Evolutionary conservation across 1,140 invertebrate genomes (phyloP), one percentile per base, ranked within the genome.

Genomic region (Meloidogyne floridensis): DNA sequence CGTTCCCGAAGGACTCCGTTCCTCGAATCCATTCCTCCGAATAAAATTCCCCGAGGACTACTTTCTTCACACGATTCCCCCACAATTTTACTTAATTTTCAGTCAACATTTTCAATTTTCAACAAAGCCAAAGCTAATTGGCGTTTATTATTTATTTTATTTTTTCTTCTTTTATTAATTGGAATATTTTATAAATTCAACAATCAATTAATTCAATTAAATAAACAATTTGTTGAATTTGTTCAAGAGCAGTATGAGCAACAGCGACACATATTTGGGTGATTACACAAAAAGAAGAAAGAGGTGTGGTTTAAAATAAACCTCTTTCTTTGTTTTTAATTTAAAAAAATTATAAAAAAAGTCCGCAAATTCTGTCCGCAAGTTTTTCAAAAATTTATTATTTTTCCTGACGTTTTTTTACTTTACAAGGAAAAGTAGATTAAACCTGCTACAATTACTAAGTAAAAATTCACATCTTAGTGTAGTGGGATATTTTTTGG

Each of bases 241-340:
- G 54, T 79, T 11, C 13, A 70, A 69, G 65, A 70, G 8, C 77
- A 79, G 20, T 79, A 79, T 43, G 65, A 18, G 9, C 77, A 79
- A 53, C 54, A 79, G 54, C 77, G 65, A 32, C 56, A 70, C 1
- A 79, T 79, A 47, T 79, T 71, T 72, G 77, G 77, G 77, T 79
- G 77, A 79, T 32, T 32, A 32, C 32, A 65, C 65, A 65, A 10
- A 18, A 59, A 2, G 18, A 71, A 10, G 53, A 47, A 72, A 77
- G 13, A 74, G 72, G 72, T 47, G 7, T 15, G 72, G 72, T 74
- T 74, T 15, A 53, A 54, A n/a, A 18, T 20, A 18, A 59, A 59
- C 15, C 15, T n/a, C 59, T 65, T 11, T n/a, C 3, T n/a, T 65
- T 65, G 7, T 65, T 18, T 65, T 65, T n/a, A 5, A 65, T 54